A percentile compares a stretch with the other conserved stretches of the same genome.
Conservation (phyloP, 2,888 invertebrate genomes). For the Nasonia oneida region DNA sequence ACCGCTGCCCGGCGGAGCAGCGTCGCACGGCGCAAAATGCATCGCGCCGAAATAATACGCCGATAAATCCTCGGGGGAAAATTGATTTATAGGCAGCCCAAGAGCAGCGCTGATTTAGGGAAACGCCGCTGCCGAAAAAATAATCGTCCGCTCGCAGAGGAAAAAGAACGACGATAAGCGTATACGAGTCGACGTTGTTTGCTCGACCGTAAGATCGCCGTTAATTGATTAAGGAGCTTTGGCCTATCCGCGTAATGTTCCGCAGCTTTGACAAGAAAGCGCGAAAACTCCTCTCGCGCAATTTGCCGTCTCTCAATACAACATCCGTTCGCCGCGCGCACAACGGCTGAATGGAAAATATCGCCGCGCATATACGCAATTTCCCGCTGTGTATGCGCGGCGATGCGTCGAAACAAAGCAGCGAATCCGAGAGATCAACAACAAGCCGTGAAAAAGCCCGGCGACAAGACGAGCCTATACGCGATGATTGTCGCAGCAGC, state of each 20-base stretch:
- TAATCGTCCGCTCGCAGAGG: not conserved
- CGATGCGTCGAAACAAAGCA: slow-evolving; percentile 17
- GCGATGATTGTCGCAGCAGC: not conserved
- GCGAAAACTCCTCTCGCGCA: not conserved
- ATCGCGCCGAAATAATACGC: slow-evolving; percentile 53
- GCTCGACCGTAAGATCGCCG: not conserved
- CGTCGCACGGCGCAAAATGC: slow-evolving; percentile 22
- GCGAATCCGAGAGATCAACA: slow-evolving; percentile 34
- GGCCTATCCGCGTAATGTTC: no score
- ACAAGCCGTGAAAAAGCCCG: slow-evolving; percentile 53
- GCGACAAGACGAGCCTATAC: not conserved
- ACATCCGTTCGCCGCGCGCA: not conserved
- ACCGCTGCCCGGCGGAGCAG: slow-evolving; percentile 44
- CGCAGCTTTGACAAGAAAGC: not conserved
- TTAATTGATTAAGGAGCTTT: not conserved
- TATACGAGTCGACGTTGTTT: not conserved
- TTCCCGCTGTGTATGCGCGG: slow-evolving; percentile 12
- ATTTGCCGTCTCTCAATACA: not conserved
- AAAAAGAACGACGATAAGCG: slow-evolving; percentile 9
- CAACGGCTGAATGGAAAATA: slow-evolving; percentile 10
- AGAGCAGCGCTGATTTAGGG: slow-evolving; percentile 54
- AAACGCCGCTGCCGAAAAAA: not conserved
- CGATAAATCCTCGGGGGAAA: slow-evolving; percentile 56
- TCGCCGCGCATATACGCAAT: slow-evolving; percentile 20
- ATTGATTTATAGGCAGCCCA: slow-evolving; percentile 52